phyloP scores from a whole-genome alignment of 2,888 invertebrate genomes.

The Caenorhabditis macrosperma region DNA sequence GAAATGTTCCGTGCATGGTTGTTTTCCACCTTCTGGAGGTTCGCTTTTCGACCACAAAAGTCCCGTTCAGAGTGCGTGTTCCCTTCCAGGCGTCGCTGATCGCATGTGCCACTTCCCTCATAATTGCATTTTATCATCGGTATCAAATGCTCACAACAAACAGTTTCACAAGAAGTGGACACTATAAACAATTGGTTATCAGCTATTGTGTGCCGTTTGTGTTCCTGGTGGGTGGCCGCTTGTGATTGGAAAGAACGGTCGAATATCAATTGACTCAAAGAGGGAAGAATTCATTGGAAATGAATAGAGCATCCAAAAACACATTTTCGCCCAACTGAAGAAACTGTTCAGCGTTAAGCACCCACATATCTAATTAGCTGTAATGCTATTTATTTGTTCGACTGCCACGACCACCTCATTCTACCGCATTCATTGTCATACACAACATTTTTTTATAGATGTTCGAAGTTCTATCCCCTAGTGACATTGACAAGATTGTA shows the following conservation, averaged over 20 bases:
- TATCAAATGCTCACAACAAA: slow-evolving; percentile 32
- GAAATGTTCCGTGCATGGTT: not conserved
- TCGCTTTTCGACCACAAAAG: not conserved
- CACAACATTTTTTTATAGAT: slow-evolving; percentile 1
- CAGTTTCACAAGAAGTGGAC: slow-evolving; percentile 15
- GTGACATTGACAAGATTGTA: not conserved
- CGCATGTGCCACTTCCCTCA: slow-evolving; percentile 25
- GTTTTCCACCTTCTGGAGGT: slow-evolving; percentile 22
- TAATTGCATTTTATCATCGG: slow-evolving; percentile 40
- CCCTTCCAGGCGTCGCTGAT: slow-evolving; percentile 14
- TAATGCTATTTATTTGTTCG: too few relatives aligned
- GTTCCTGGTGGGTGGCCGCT: slow-evolving; percentile 25
- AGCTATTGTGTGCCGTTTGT: slow-evolving; percentile 22
- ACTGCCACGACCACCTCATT: too few relatives aligned
- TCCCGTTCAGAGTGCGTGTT: too few relatives aligned
- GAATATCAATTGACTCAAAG: too few relatives aligned
- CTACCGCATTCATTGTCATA: not conserved
- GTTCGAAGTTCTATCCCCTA: slow-evolving; percentile 15
- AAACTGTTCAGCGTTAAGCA: too few relatives aligned
- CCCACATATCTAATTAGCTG: too few relatives aligned
- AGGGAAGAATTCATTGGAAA: too few relatives aligned
- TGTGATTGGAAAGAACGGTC: too few relatives aligned
- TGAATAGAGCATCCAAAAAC: too few relatives aligned
- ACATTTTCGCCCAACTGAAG: too few relatives aligned
- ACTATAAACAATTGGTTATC: slow-evolving; percentile 17